Evolutionary conservation across 2,888 invertebrate genomes (phyloP), one percentile per base, ranked within the genome.

Genomic region (Proisotoma minuta): DNA sequence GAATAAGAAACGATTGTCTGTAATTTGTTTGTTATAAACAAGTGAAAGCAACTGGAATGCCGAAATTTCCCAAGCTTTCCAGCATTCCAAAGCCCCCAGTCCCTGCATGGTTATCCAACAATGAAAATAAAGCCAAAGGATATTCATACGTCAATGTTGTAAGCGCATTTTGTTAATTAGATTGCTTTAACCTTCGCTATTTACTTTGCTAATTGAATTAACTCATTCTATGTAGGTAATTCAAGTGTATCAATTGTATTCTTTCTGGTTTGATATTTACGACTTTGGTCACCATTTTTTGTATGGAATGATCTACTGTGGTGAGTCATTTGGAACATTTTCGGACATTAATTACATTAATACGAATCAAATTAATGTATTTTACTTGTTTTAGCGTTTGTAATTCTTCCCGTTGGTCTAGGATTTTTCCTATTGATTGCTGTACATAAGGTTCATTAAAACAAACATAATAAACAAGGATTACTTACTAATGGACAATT

Each of bases 181-280:
- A 5, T 34, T 43, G 43, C 20, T 43, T 20, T n/a, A 47, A 47
- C 20, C 47, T 47, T 10, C 20, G 4, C n/a, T 27, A n/a, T 10
- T 51, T 24, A n/a, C 22, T 26, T n/a, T 8, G 15, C 50, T 52
- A 34, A 56, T n/a, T 47, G 47, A 47, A 47, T 43, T 29, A 26
- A 29, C 18, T 50, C 15, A 57, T 26, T 43, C 22, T 52, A 51
- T 60, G 24, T 39, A 67, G 68, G 39, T 65, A 20, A 27, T 68
- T 23, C 53, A 59, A 5, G 61, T 62, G 2, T 65, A 63, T 49
- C 63, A 65, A 63, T 39, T 65, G 0, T 51, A 63, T 22, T 63
- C 63, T 2, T 68, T 60, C 50, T 65, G 65, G 65, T 65, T 65
- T 48, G 68, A 68, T 28, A 59, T 68, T 27, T 59, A 60, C 10